These are phyloP conservation scores for Girardinichthys multiradiatus DNA, from an alignment of 2,113 vertebrate genomes.

Conservation along the genomic window DNA sequence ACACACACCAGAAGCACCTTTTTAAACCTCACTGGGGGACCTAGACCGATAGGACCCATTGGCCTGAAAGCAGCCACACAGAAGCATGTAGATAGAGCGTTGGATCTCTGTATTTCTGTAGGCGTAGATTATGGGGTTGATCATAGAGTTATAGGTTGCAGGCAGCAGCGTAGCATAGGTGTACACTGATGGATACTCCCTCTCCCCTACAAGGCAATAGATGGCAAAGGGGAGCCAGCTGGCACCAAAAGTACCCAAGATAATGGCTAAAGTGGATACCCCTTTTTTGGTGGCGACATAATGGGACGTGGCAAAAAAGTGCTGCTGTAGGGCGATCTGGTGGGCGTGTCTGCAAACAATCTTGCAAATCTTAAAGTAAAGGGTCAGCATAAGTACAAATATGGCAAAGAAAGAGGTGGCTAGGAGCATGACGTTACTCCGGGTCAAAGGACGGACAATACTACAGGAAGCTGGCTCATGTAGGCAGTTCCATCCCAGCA, in stretches of 20 bases:
- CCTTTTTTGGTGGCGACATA: slow-evolving; percentile 95
- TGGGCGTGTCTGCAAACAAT: slow-evolving; percentile 96
- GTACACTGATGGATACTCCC: slow-evolving; percentile 89
- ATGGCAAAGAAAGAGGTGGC: slow-evolving; percentile 90
- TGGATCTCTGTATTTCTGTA: slow-evolving; percentile 97
- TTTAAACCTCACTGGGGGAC: slow-evolving; percentile 93
- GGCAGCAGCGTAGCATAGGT: slow-evolving; percentile 95
- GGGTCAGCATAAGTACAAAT: slow-evolving; percentile 92
- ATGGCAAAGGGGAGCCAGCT: slow-evolving; percentile 98
- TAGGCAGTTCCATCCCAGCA: slow-evolving; percentile 97
- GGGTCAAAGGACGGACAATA: slow-evolving; percentile 91
- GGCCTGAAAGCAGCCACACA: slow-evolving; percentile 93
- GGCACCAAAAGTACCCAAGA: slow-evolving; percentile 94
- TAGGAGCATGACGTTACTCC: slow-evolving; percentile 89
- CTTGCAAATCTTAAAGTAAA: slow-evolving; percentile 97
- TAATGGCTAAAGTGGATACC: slow-evolving; percentile 92
- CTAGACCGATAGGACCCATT: slow-evolving; percentile 90
- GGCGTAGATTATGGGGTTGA: slow-evolving; percentile 99
- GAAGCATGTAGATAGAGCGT: slow-evolving; percentile 91
- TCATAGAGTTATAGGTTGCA: slow-evolving; percentile 98
- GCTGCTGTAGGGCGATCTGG: slow-evolving; percentile 98
- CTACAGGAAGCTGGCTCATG: slow-evolving; percentile 86
- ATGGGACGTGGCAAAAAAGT: slow-evolving; percentile 93
- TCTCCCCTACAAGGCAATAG: slow-evolving; percentile 93
- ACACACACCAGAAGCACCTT: slow-evolving; percentile 19